Base-by-base conservation (phyloP, 2,888 invertebrate species). In the Cenopis cana region DNA sequence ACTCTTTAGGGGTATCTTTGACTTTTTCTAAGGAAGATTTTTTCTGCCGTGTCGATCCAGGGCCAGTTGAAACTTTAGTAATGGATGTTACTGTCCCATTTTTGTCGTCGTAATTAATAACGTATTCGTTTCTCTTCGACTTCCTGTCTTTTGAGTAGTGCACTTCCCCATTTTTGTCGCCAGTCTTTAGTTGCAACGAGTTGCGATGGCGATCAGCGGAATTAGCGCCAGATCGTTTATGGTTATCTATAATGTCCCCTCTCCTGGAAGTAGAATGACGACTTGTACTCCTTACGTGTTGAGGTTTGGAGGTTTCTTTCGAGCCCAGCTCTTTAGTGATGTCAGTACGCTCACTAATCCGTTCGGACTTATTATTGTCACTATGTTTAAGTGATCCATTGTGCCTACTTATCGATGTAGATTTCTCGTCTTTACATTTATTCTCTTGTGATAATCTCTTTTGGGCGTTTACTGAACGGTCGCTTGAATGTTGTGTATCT, bases 31-130 rank as follows among this genome's bases (percentile, higher is more conserved):
- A 84, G 36, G 83, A 75, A 41, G 76, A 75, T 74, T 84, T 84
- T 79, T 86, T 90, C 75, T 82, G 83, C 78, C 84, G 88, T 59
- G 86, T 83, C 56, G 82, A 77, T 73, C 82, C 77, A 61, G 83
- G 83, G 11, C 79, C 83, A 70, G 87, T 77, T 79, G 85, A 85
- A 59, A 91, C 81, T 88, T 93, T 92, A 76, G 89, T 86, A 73
- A 93, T 81, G 14, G 93, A 93, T 11, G 93, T 89, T 5, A 93
- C 90, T 11, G 92, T 92, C 76, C 93, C 93, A 74, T 93, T 89
- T 83, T 93, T 92, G 74, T 93, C 93, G 73, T 93, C 90, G 72
- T 93, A 93, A 77, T 93, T 93, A 70, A 93, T 91, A 14, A 93
- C 89, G 75, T 91, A 92, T 83, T 90, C 89, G 77, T 85, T 89